Evolutionary conservation across 1,140 invertebrate genomes (phyloP).

Genomic region (Brachionus manjavacas): DNA sequence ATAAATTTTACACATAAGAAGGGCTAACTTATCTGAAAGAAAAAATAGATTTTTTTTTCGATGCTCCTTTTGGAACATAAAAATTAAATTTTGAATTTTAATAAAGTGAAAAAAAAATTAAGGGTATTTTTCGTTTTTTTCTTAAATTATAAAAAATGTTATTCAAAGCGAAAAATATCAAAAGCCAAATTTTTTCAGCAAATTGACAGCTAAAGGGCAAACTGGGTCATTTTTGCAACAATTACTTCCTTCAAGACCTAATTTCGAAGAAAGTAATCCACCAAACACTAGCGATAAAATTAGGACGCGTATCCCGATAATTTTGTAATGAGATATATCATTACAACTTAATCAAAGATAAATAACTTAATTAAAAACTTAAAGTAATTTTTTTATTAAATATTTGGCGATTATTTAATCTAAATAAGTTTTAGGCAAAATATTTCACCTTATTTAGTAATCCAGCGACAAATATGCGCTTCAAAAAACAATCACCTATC

Average conservation of each 20-base stretch:
- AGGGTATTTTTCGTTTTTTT: no score
- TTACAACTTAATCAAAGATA: conserved; percentile 9
- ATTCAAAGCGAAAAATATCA: neutral
- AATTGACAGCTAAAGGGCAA: neutral
- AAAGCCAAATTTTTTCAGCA: neutral
- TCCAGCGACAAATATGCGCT: conserved; percentile 9
- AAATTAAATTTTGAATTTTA: no score
- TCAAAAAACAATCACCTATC: neutral
- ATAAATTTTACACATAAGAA: no score
- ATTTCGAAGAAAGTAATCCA: neutral
- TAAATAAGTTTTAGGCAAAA: neutral
- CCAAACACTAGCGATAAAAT: neutral
- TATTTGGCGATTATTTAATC: neutral
- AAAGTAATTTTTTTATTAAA: neutral
- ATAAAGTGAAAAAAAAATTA: no score
- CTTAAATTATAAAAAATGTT: no score
- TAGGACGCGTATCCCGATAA: conserved; percentile 9
- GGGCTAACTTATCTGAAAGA: no score
- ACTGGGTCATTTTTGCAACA: neutral
- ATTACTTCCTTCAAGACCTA: conserved; percentile 12
- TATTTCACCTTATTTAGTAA: neutral
- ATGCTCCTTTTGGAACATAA: no score
- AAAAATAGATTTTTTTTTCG: no score
- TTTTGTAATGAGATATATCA: conserved; percentile 22
- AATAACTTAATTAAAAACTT: conserved; percentile 2